These are phyloP conservation scores for Zosterops hypoxanthus DNA, from an alignment of 2,113 vertebrate species.

Conservation along the genomic window DNA sequence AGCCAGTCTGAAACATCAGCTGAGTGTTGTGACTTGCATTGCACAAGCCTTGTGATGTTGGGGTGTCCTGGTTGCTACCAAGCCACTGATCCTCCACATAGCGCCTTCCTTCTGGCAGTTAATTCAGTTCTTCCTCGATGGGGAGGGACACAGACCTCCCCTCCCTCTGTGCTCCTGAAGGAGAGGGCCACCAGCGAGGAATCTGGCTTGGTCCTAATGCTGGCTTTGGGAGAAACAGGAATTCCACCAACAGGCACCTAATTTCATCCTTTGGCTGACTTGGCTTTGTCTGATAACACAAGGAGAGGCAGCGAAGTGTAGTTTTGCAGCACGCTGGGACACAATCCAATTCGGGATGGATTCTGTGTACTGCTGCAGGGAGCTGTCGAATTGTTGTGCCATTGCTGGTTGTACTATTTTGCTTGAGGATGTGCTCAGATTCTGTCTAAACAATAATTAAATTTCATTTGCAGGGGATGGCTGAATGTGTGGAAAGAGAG, in stretches of 20 bases:
- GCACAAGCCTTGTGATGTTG: background rate
- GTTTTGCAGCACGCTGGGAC: background rate
- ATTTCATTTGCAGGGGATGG: background rate
- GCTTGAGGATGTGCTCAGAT: constrained; percentile 17
- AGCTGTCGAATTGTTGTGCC: background rate
- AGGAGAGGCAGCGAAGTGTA: background rate
- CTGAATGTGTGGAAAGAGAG: constrained; percentile 4
- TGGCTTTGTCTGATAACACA: background rate
- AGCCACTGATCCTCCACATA: accelerated
- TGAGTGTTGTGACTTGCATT: background rate
- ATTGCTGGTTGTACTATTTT: background rate
- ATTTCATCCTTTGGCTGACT: background rate
- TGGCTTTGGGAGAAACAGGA: background rate
- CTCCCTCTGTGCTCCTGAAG: background rate
- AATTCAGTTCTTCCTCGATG: accelerated
- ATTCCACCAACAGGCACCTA: background rate
- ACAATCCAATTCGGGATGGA: background rate
- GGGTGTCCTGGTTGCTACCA: background rate
- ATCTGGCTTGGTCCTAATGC: background rate
- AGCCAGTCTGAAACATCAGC: background rate
- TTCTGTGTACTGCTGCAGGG: background rate
- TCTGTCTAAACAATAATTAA: constrained; percentile 32
- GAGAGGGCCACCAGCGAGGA: background rate
- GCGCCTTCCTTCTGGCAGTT: background rate
- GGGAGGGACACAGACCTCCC: background rate